A percentile compares a stretch with the other conserved stretches of the same genome.
phyloP scores from a whole-genome alignment of 2,113 vertebrate genomes.

The Haliaeetus leucogaster region DNA sequence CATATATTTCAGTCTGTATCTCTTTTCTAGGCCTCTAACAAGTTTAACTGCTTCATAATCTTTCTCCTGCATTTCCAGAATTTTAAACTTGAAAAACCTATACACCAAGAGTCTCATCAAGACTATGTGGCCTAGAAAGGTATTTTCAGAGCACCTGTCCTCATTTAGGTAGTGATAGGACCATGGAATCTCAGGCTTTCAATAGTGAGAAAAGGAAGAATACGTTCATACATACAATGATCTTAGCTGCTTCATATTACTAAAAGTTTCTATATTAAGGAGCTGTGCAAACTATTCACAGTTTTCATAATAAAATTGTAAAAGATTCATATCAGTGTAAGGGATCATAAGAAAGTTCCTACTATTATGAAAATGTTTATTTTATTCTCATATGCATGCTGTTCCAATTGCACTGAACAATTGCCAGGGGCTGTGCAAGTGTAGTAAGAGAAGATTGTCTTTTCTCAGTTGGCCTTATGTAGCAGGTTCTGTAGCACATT shows the following conservation, averaged over 20 bases:
- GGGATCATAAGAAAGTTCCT: background rate
- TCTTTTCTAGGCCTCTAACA: background rate
- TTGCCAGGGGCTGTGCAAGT: background rate
- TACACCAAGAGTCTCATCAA: background rate
- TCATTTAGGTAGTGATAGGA: background rate
- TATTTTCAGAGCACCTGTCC: background rate
- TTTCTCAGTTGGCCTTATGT: background rate
- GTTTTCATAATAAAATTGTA: background rate
- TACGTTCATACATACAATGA: accelerated
- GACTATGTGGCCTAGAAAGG: background rate
- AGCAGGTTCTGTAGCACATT: too few relatives aligned
- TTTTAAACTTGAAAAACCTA: background rate
- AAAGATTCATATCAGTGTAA: background rate
- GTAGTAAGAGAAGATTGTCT: background rate
- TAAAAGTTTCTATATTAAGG: background rate
- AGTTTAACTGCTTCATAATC: background rate
- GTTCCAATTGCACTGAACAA: background rate
- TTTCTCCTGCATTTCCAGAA: background rate
- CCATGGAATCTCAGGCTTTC: background rate
- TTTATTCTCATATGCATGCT: background rate
- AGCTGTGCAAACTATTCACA: background rate
- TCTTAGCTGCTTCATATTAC: background rate
- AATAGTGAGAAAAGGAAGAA: background rate
- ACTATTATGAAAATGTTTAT: background rate
- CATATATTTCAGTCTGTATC: background rate